Base-by-base conservation (phyloP, 2,797 vertebrate genomes). In the Thaleichthys pacificus region DNA sequence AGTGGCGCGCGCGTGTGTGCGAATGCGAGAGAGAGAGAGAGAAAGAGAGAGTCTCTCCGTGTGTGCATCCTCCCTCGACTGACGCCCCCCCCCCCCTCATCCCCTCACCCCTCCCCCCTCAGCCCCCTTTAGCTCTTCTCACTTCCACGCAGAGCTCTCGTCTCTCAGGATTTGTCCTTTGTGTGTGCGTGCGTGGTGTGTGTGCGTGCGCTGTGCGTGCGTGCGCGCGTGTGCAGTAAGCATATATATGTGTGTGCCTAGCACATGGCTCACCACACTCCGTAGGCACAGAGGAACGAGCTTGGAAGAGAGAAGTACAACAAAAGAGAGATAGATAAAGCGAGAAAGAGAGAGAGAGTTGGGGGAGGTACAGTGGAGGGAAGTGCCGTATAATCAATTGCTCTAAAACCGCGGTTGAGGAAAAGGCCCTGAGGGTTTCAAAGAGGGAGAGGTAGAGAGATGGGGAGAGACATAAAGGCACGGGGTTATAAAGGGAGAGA, bases 91-190 rank as follows among this genome's bases (percentile, higher is more conserved):
- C 69, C 75, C 66, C 74, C n/a, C 62, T 58, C 68, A 5, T 24
- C 73, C 78, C 42, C 75, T 61, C 71, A 77, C 64, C 49, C 51
- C 1, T 12, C 19, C 70, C 75, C 61, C 73, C 70, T 35, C 51
- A 47, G 68, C 70, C 62, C 72, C 66, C 24, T 32, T 57, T 54
- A 57, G 70, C 64, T 72, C 72, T 26, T 86, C 82, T 82, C 74
- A 76, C 80, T 84, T 87, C 67, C 74, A 81, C 70, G 66, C 73
- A 80, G n/a, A 77, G 73, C 76, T 79, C 71, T 80, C 77, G 70
- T 88, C 85, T 85, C 83, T 65, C 38, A 81, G 77, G 87, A 88
- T 89, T 83, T 84, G 76, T 87, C 80, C 70, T 87, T 73, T 85
- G 66, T 70, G 72, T 71, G 64, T 49, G 67, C 70, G 66, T 75